A percentile compares a stretch with the other conserved stretches of the same genome.
Evolutionary conservation across 1,140 invertebrate genomes (phyloP).

Genomic region (Lordiphosa clarofinis): DNA sequence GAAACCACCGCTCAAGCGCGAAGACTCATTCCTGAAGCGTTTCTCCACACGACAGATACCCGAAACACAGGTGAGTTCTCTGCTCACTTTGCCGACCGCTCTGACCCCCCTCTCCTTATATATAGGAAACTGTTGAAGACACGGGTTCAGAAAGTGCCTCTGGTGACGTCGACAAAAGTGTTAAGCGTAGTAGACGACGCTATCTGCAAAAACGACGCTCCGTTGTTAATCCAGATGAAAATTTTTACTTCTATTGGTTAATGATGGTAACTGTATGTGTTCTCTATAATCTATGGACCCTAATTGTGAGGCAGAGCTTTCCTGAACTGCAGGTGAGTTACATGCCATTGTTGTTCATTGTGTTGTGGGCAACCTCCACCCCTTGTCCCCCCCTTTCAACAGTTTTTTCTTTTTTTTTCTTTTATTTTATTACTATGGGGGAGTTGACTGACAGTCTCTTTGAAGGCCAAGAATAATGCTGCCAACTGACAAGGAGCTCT

Average conservation of each 20-base stretch:
- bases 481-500: no score
- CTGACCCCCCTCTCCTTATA: neutral
- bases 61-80: slow-evolving; percentile 88
- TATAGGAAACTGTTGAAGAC: slow-evolving; percentile 82
- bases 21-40: slow-evolving; percentile 96
- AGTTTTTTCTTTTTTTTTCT: no score
- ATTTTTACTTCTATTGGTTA: slow-evolving; percentile 97
- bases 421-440: neutral
- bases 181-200: slow-evolving; percentile 83
- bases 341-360: neutral
- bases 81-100: no score
- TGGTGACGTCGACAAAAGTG: slow-evolving; percentile 82
- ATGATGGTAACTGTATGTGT: slow-evolving; percentile 93
- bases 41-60: slow-evolving; percentile 96
- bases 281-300: slow-evolving; percentile 96
- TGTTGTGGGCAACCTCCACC: no score
- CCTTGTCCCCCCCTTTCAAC: no score
- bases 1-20: slow-evolving; percentile 90
- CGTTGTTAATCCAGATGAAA: slow-evolving; percentile 97
- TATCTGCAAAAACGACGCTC: slow-evolving; percentile 86
- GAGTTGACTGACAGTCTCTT: neutral
- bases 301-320: slow-evolving; percentile 96
- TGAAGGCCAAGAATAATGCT: no score
- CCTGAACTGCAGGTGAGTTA: slow-evolving; percentile 89
- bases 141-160: slow-evolving; percentile 85